Conservation (phyloP, 2,113 vertebrate species). For the Ameiurus melas region DNA sequence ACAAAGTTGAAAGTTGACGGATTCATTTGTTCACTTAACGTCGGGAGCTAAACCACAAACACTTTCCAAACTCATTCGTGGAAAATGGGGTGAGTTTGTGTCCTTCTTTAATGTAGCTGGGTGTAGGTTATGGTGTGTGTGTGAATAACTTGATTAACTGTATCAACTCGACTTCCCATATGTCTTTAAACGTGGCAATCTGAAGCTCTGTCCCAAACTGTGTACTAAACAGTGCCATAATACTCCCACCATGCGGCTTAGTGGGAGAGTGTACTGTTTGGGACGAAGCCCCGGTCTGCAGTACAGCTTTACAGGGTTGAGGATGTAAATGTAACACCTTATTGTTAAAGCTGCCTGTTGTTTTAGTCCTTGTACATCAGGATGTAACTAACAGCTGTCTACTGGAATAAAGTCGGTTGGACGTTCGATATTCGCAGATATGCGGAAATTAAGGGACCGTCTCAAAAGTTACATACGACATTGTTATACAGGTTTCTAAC, state of each 20-base stretch:
- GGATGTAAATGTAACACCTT: not conserved
- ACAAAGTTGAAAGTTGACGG: not conserved
- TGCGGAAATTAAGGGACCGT: too few species aligned
- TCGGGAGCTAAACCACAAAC: not conserved
- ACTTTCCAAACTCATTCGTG: not conserved
- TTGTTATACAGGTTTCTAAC: too few species aligned
- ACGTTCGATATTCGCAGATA: too few species aligned
- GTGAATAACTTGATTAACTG: not conserved
- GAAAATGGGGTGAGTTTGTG: slow-evolving; percentile 52
- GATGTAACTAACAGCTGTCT: not conserved
- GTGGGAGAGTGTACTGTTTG: not conserved
- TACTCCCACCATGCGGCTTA: not conserved
- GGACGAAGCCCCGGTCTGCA: not conserved
- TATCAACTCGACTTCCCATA: not conserved
- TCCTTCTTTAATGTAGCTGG: not conserved
- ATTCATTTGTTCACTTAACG: not conserved
- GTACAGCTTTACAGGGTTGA: not conserved
- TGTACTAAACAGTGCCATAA: not conserved
- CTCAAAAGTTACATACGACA: too few species aligned
- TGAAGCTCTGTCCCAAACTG: not conserved
- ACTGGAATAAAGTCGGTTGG: too few species aligned
- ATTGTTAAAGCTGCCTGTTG: not conserved
- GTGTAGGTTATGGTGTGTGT: too few species aligned
- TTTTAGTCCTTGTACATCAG: not conserved
- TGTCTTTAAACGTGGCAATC: slow-evolving; percentile 18